phyloP scores from a whole-genome alignment of 2,113 vertebrate genomes.

The Saccopteryx leptura region DNA sequence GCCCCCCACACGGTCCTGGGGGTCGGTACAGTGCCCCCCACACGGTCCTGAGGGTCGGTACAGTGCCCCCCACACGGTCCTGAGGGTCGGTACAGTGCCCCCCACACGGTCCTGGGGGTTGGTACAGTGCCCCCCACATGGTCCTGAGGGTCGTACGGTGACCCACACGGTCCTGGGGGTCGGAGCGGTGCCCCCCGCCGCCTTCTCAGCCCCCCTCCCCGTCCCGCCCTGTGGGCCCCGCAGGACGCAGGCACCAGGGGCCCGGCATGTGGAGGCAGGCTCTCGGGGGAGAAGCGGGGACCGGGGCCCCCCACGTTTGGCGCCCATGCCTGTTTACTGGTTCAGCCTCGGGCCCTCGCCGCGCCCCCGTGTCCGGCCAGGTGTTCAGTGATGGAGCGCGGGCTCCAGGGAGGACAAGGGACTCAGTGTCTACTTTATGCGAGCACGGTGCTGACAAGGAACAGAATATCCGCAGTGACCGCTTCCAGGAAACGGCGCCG shows the following conservation, averaged over 20 bases:
- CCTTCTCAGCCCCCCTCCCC: not conserved
- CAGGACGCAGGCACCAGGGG: rapidly evolving
- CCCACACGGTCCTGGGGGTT: not conserved
- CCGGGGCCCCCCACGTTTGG: not conserved
- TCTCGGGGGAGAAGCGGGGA: not conserved
- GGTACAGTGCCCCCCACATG: rapidly evolving
- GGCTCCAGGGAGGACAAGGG: conserved; percentile 53
- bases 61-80: rapidly evolving
- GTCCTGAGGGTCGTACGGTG: not conserved
- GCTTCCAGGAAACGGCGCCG: conserved; percentile 69
- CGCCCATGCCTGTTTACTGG: not conserved
- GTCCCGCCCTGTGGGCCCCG: not conserved
- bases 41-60: not conserved
- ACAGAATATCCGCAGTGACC: conserved; percentile 61
- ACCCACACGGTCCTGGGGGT: not conserved
- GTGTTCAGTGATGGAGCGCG: conserved; percentile 48
- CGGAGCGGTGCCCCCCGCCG: not conserved
- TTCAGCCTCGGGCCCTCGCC: not conserved
- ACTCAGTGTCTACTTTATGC: conserved; percentile 53
- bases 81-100: not conserved
- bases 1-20: not conserved
- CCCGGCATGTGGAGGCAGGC: not conserved
- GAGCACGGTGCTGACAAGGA: conserved; percentile 60
- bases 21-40: no score
- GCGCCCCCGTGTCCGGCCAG: conserved; percentile 71